Percentiles rank a stretch among this genome's conserved stretches.
These are phyloP conservation scores for Irena cyanogastra DNA, from an alignment of 2,113 vertebrate genomes.

Conservation along the genomic window DNA sequence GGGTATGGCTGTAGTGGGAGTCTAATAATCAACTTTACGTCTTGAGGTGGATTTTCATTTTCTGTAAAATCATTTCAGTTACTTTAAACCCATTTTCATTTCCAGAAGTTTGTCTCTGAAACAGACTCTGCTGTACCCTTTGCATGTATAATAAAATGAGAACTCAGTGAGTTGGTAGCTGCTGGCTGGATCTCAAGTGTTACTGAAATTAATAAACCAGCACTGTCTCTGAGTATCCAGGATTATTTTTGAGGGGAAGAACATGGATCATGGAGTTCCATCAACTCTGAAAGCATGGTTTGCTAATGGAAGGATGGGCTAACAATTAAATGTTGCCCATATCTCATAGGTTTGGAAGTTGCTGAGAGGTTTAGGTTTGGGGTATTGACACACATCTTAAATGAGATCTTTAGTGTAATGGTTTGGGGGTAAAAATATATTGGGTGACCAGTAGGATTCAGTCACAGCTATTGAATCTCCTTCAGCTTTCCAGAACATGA, in stretches of 20 bases:
- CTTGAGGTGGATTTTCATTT: not conserved
- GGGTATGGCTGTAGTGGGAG: not conserved
- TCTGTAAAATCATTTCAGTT: not conserved
- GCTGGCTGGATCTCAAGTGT: not conserved
- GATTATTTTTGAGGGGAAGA: not conserved
- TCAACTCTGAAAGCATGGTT: not conserved
- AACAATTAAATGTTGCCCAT: too few species aligned
- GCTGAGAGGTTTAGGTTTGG: not conserved
- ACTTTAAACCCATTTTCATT: not conserved
- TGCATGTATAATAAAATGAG: not conserved
- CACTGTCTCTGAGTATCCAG: not conserved
- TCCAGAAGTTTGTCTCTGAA: not conserved
- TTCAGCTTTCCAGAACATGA: conserved; percentile 98
- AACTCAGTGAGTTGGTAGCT: not conserved
- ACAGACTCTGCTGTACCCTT: not conserved
- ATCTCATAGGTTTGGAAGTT: not conserved
- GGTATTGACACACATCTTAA: not conserved
- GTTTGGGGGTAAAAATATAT: not conserved
- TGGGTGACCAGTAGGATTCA: not conserved
- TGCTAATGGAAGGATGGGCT: not conserved
- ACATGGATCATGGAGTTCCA: not conserved
- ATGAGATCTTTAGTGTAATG: not conserved
- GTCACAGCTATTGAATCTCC: not conserved
- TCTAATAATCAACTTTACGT: not conserved
- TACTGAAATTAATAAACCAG: not conserved